Evolutionary conservation across 2,113 vertebrate species (phyloP).

Genomic region (Pangasianodon hypophthalmus): DNA sequence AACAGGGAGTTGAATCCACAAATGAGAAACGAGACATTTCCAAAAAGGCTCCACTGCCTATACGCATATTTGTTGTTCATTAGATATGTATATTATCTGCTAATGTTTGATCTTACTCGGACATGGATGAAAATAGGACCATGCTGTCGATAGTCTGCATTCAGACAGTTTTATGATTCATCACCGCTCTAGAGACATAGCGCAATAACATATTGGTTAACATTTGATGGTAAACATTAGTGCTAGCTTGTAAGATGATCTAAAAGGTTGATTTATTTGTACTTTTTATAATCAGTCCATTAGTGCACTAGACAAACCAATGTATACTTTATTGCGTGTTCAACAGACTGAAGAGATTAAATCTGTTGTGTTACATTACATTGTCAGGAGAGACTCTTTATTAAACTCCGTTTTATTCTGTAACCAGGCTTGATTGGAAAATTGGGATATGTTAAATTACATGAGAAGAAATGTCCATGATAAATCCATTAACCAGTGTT

Average conservation of each 20-base stretch:
- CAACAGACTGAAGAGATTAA: neutral
- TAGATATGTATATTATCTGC: neutral
- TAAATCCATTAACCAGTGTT: conserved; percentile 10
- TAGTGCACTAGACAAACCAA: neutral
- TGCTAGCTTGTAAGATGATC: neutral
- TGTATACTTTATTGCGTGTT: neutral
- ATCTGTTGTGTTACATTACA: neutral
- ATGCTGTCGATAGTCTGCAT: neutral
- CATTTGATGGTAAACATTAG: neutral
- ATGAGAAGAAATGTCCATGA: neutral
- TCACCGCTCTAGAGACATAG: neutral
- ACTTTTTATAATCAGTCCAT: neutral
- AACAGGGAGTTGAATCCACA: neutral
- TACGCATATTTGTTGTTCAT: neutral
- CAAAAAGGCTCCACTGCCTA: neutral
- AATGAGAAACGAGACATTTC: neutral
- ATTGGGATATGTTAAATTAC: neutral
- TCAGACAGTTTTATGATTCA: neutral
- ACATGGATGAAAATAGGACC: neutral
- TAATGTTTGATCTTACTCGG: neutral
- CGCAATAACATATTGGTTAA: neutral
- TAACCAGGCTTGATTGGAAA: neutral
- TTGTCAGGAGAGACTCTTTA: neutral
- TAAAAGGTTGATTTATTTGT: neutral
- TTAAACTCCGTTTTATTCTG: conserved; percentile 11